Evolutionary conservation across 1,140 invertebrate species (phyloP).

Genomic region (Myzus persicae): DNA sequence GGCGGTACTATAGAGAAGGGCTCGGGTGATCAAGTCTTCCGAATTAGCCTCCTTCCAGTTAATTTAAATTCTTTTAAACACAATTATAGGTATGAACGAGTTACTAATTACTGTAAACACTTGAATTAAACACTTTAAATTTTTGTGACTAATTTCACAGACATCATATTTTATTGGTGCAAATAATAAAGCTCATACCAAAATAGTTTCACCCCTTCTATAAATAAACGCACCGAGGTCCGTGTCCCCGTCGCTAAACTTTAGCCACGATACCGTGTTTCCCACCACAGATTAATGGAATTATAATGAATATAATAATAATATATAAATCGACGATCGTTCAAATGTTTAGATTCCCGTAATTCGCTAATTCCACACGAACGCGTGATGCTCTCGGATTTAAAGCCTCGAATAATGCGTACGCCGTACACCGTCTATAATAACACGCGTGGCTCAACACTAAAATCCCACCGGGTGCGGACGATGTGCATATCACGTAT

Average conservation of each 20-base stretch:
- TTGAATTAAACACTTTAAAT: no score
- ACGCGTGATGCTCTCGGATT: background rate
- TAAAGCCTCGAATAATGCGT: background rate
- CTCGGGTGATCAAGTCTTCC: no score
- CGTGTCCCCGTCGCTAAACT: background rate
- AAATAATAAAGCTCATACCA: background rate
- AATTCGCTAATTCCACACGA: background rate
- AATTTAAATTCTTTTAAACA: no score
- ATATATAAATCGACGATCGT: background rate
- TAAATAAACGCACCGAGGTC: background rate
- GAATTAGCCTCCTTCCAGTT: no score
- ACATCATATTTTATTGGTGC: background rate
- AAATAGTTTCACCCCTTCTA: background rate
- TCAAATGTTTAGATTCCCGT: background rate
- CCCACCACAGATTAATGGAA: background rate
- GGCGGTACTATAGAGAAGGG: no score
- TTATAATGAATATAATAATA: background rate
- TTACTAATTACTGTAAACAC: no score
- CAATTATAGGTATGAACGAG: no score
- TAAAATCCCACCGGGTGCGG: background rate
- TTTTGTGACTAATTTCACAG: background rate
- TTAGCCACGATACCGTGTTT: background rate
- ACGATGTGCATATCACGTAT: background rate
- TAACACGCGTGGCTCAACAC: background rate
- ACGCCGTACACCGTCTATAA: background rate